Percentiles rank a stretch among this genome's conserved stretches.
Conservation (phyloP, 1,140 invertebrate species). For the Ooceraea biroi region DNA sequence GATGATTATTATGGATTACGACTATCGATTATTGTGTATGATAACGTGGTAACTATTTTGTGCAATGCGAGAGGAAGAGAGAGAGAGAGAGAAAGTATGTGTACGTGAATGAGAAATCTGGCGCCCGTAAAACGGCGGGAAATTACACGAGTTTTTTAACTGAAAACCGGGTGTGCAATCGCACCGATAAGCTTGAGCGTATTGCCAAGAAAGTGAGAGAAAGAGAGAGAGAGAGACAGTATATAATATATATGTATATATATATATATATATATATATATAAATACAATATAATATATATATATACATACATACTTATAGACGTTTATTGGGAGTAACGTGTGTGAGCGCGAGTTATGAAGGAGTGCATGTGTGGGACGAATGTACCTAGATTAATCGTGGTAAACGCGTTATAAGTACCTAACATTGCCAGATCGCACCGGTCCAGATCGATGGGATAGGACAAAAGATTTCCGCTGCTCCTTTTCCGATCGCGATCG, state of each 20-base stretch:
- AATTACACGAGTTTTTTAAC: conserved; percentile 70
- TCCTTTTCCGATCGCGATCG: conserved; percentile 18
- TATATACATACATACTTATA: conserved; percentile 76
- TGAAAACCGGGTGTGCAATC: conserved; percentile 65
- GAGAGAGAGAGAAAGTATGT: too few relatives aligned
- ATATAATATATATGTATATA: conserved; percentile 64
- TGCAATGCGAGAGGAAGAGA: conserved; percentile 58
- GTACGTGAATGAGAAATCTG: neutral
- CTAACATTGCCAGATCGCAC: conserved; percentile 68
- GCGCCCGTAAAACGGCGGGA: conserved; percentile 35
- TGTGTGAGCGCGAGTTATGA: conserved; percentile 18
- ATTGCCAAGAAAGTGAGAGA: conserved; percentile 28
- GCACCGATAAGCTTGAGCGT: conserved; percentile 65
- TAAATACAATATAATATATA: conserved; percentile 52
- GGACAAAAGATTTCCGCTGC: conserved; percentile 21
- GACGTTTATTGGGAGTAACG: conserved; percentile 65
- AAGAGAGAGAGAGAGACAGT: conserved; percentile 45
- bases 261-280: conserved; percentile 66
- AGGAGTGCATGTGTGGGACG: conserved; percentile 4
- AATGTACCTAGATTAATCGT: conserved; percentile 65
- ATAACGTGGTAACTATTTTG: conserved; percentile 71
- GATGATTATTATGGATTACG: conserved; percentile 69
- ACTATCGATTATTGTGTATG: conserved; percentile 55
- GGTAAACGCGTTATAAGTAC: conserved; percentile 75
- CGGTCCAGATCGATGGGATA: conserved; percentile 53